Conservation (phyloP, 2,113 vertebrate genomes). For the Bubo bubo region DNA sequence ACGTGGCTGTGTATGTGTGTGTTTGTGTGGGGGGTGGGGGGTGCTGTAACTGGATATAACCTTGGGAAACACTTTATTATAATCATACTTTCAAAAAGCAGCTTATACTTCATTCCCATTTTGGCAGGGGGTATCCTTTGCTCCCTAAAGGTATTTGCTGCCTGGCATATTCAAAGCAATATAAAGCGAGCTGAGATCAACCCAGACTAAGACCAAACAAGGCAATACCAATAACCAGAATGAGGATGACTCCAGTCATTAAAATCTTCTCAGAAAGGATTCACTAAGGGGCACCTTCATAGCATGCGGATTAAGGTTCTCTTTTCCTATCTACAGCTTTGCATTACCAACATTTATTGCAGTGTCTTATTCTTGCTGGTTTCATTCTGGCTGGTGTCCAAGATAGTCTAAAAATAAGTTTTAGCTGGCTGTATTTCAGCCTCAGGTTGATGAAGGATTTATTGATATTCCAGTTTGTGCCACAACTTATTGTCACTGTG, state of each 20-base stretch:
- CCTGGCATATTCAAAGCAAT: background rate
- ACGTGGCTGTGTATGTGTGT: background rate
- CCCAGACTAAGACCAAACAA: background rate
- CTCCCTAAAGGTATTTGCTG: background rate
- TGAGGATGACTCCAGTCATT: background rate
- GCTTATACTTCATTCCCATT: background rate
- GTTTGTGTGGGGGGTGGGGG: no score
- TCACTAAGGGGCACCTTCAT: background rate
- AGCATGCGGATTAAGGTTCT: constrained; percentile 21
- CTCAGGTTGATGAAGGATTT: constrained; percentile 66
- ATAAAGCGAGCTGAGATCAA: background rate
- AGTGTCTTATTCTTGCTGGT: constrained; percentile 77
- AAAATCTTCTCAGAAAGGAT: background rate
- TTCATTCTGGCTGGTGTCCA: constrained; percentile 79
- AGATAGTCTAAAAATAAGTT: constrained; percentile 43
- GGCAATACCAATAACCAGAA: background rate
- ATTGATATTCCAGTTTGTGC: constrained; percentile 70
- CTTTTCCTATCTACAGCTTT: background rate
- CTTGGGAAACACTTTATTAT: background rate
- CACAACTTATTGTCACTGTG: constrained; percentile 51
- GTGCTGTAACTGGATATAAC: background rate
- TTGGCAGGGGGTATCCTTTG: background rate
- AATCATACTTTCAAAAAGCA: background rate
- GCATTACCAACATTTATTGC: constrained; percentile 61
- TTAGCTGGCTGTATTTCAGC: constrained; percentile 58